Conservation (phyloP, 2,888 invertebrate species). For the Leucania comma region DNA sequence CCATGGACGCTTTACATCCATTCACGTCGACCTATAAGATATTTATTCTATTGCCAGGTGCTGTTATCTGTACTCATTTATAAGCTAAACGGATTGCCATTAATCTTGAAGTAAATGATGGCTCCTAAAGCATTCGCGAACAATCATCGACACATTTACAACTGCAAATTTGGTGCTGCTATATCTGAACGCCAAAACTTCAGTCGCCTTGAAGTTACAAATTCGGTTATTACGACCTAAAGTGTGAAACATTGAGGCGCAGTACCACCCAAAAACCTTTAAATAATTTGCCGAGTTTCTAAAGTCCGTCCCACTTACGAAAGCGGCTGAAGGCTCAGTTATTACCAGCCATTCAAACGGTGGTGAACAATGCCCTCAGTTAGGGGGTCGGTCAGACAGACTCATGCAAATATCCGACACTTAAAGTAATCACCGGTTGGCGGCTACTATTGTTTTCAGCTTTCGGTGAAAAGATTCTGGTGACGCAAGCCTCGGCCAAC, state of each 20-base stretch:
- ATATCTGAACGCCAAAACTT: constrained; percentile 13
- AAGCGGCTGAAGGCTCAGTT: constrained; percentile 80
- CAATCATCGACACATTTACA: constrained; percentile 32
- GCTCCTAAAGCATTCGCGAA: constrained; percentile 28
- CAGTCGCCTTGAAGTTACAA: constrained; percentile 42
- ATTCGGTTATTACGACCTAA: constrained; percentile 61
- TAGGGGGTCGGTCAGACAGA: constrained; percentile 81
- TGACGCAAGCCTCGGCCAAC: constrained; percentile 69
- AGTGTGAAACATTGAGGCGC: constrained; percentile 62
- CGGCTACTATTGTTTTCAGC: constrained; percentile 77
- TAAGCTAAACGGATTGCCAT: constrained; percentile 27
- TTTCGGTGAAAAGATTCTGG: constrained; percentile 75
- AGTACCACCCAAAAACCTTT: constrained; percentile 73
- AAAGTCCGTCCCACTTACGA: constrained; percentile 85
- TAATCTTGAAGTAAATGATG: constrained; percentile 33
- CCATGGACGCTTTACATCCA: constrained; percentile 27
- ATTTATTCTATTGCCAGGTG: constrained; percentile 30
- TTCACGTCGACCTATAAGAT: constrained; percentile 42
- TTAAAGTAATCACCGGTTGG: constrained; percentile 79
- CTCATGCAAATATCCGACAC: constrained; percentile 83
- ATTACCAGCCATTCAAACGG: constrained; percentile 84
- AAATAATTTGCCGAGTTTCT: constrained; percentile 75
- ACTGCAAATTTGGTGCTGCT: constrained; percentile 23
- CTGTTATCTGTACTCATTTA: constrained; percentile 42
- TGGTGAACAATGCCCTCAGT: constrained; percentile 84